Evolutionary conservation across 2,888 invertebrate genomes (phyloP), one percentile per base, ranked within the genome.

Genomic region (Syrphus vitripennis): DNA sequence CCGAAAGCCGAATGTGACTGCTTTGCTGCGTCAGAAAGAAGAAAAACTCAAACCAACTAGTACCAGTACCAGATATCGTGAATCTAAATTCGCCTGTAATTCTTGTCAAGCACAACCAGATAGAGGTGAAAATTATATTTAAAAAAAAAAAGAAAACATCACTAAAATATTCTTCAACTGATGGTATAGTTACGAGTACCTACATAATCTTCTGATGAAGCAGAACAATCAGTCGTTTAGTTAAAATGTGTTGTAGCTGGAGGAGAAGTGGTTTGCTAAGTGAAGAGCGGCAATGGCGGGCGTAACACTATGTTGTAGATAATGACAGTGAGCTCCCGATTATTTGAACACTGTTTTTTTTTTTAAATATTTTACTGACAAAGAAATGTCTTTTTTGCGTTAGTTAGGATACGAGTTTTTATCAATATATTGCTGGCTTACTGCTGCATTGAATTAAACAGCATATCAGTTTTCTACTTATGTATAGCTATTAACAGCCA

Each of bases 71-170:
- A 63, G 76, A 50, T 67, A 65, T 82, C 82, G 69, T 72, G 81
- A 78, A 82, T 82, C 86, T 82, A 86, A 86, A 82, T 86, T 82
- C 86, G 48, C 63, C 55, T 86, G 82, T 86, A 86, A 82, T 78
- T 82, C 86, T 42, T 45, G 82, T 78, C 86, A 86, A 81, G 86
- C 57, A 78, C 72, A 72, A 74, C 63, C 63, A 67, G 80, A 80
- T 76, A 61, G 50, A 63, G 72, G 57, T 45, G 42, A 59, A 31
- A 31, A 83, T 65, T 57, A 40, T 26, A 42, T 48, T 21, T 7
- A 42, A 63, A 53, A 16, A 53, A 63, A 72, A 34, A 50, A 34
- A 10, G 14, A 37, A 34, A 45, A 31, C 34, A 59, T 59, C 14
- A 19, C 31, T 67, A 65, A 81, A 78, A 76, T 63, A 74, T 74